A percentile compares a stretch with the other conserved stretches of the same genome.
Evolutionary conservation across 2,113 vertebrate genomes (phyloP).

Genomic region (Scalopus aquaticus): DNA sequence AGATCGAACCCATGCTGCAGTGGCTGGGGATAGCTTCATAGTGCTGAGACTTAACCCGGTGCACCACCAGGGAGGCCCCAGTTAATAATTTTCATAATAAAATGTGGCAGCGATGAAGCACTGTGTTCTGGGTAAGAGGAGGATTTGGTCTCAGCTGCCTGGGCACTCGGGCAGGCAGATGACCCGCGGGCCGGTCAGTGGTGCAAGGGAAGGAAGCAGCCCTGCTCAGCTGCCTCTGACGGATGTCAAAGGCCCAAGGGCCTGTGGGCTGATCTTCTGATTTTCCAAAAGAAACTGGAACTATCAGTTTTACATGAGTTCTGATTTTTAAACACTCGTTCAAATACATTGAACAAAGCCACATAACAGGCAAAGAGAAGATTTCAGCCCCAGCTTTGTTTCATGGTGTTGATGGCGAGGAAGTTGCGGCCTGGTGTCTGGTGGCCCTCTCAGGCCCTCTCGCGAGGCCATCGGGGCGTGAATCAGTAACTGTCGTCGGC

Average conservation of each 20-base stretch:
- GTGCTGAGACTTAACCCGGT: too few species aligned
- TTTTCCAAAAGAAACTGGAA: not conserved
- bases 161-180: too few species aligned
- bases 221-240: not conserved
- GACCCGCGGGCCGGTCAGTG: too few species aligned
- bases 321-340: not conserved
- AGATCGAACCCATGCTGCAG: too few species aligned
- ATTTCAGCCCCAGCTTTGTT: not conserved
- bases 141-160: not conserved
- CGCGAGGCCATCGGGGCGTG: not conserved
- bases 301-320: not conserved
- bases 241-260: not conserved
- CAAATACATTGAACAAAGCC: not conserved
- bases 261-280: not conserved
- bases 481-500: conserved; percentile 17
- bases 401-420: not conserved
- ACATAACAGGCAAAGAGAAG: not conserved
- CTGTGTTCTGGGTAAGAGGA: not conserved
- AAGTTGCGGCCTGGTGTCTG: not conserved
- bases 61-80: too few species aligned
- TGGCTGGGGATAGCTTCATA: too few species aligned
- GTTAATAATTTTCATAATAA: not conserved
- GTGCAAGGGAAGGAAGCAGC: not conserved
- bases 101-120: not conserved
- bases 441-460: not conserved